phyloP scores from a whole-genome alignment of 2,113 vertebrate species.

The Antennarius striatus region DNA sequence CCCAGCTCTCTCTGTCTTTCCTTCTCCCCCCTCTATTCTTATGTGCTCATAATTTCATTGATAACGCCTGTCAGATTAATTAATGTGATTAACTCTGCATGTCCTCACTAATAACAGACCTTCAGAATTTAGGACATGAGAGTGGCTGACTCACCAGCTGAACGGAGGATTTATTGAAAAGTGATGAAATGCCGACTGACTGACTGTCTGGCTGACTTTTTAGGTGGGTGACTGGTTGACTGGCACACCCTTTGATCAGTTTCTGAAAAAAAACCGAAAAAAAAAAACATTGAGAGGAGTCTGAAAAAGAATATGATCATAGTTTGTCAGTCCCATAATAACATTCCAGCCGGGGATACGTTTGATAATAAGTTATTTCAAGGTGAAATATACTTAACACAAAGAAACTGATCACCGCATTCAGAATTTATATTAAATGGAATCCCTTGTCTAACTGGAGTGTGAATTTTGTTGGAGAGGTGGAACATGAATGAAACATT shows the following conservation, averaged over 20 bases:
- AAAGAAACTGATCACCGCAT: too few relatives aligned
- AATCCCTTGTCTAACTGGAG: too few relatives aligned
- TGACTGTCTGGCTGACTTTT: conserved; percentile 8
- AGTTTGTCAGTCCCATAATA: neutral
- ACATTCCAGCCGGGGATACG: neutral
- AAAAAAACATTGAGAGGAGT: neutral
- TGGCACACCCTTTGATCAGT: neutral
- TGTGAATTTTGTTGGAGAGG: too few relatives aligned
- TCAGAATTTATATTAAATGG: too few relatives aligned
- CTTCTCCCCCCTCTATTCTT: conserved; percentile 43
- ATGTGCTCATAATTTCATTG: conserved; percentile 53
- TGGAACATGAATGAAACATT: too few relatives aligned
- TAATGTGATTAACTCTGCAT: conserved; percentile 61
- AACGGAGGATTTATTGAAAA: conserved; percentile 32
- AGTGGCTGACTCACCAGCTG: conserved; percentile 27
- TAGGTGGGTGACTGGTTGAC: neutral
- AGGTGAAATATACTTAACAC: too few relatives aligned
- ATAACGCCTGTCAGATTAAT: conserved; percentile 73
- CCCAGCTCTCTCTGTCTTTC: conserved; percentile 30
- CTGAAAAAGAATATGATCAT: neutral
- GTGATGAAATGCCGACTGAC: neutral
- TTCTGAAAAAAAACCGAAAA: neutral
- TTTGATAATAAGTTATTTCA: too few relatives aligned
- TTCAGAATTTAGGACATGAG: conserved; percentile 56
- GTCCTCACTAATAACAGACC: conserved; percentile 56